phyloP scores from a whole-genome alignment of 2,888 invertebrate genomes.

The Acrobasis consociella region DNA sequence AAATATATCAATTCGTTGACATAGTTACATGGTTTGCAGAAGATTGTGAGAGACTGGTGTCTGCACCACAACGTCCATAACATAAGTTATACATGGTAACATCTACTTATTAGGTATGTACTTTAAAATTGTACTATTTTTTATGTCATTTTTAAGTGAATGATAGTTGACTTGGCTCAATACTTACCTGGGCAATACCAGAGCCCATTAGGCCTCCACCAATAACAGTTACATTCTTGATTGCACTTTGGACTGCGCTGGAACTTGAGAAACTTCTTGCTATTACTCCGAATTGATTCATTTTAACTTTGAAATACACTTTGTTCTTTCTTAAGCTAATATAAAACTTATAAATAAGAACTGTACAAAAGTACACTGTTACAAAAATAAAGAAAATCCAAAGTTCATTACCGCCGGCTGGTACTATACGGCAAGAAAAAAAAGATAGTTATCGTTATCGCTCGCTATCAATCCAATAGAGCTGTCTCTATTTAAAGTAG shows the following conservation, averaged over 20 bases:
- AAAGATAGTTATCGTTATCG: not conserved
- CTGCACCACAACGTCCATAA: too few species aligned
- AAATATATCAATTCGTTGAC: too few species aligned
- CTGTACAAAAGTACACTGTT: constrained; percentile 10
- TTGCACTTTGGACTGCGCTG: constrained; percentile 70
- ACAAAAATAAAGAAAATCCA: constrained; percentile 17
- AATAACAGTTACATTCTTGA: constrained; percentile 91
- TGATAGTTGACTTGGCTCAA: not conserved
- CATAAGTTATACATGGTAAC: too few species aligned
- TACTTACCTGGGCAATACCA: constrained; percentile 92
- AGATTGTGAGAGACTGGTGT: too few species aligned
- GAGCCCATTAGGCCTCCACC: constrained; percentile 96
- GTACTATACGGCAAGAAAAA: too few species aligned
- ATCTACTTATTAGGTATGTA: too few species aligned
- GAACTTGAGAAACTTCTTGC: constrained; percentile 70
- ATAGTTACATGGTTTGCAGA: too few species aligned
- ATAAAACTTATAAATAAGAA: not conserved
- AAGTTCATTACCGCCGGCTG: constrained; percentile 9
- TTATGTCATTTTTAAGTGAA: not conserved
- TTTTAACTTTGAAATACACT: constrained; percentile 37
- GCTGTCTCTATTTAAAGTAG: not conserved
- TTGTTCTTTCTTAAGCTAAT: not conserved
- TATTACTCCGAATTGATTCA: constrained; percentile 63
- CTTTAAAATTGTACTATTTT: too few species aligned
- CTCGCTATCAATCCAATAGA: not conserved